Conservation (phyloP, 2,113 vertebrate species). For the Thamnophis sirtalis region DNA sequence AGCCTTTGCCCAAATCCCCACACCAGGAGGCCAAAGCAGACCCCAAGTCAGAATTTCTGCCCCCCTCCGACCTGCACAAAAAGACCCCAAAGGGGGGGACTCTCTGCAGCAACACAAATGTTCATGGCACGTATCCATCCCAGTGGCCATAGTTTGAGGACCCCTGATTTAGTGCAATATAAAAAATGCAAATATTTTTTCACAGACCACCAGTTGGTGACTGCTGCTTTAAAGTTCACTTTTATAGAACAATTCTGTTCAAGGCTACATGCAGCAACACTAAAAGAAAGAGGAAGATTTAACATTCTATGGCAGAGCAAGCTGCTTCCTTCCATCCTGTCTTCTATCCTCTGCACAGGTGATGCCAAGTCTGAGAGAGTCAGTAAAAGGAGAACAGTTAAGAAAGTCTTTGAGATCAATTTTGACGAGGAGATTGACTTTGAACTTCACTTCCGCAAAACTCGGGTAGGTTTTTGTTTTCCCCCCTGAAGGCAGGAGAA, state of each 20-base stretch:
- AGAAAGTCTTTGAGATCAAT: slow-evolving; percentile 79
- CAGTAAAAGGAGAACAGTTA: slow-evolving; percentile 68
- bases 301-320: neutral
- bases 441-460: slow-evolving; percentile 73
- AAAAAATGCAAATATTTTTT: too few species aligned
- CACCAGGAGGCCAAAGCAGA: too few species aligned
- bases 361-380: neutral
- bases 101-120: too few species aligned
- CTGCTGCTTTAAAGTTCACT: neutral
- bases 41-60: too few species aligned
- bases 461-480: slow-evolving; percentile 70
- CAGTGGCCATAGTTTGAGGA: too few species aligned
- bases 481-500: too few species aligned
- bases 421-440: slow-evolving; percentile 84
- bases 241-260: neutral
- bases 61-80: too few species aligned
- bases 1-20: too few species aligned
- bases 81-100: too few species aligned
- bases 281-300: neutral
- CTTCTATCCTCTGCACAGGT: slow-evolving; percentile 33
- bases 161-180: too few species aligned
- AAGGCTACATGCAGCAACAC: neutral
- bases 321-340: neutral
- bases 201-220: too few species aligned
- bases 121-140: too few species aligned